Evolutionary conservation across 2,888 invertebrate species (phyloP).

Genomic region (Drepana falcataria): DNA sequence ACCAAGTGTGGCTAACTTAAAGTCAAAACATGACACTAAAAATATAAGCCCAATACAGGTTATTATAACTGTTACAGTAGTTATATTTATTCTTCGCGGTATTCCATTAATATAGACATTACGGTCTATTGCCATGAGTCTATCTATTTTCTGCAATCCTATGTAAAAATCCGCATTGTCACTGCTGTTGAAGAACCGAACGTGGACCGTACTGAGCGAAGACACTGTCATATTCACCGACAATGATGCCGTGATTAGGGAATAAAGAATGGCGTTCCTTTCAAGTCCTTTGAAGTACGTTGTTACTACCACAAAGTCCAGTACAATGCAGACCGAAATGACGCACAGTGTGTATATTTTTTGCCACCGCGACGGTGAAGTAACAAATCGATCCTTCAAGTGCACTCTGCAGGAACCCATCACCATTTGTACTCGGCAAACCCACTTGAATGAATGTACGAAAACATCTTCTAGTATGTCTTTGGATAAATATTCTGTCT

Average conservation of each 20-base stretch:
- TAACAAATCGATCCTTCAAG: slow-evolving; percentile 37
- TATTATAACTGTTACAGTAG: slow-evolving; percentile 18
- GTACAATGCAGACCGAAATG: slow-evolving; percentile 13
- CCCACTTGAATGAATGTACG: slow-evolving; percentile 27
- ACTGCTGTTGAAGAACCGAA: slow-evolving; percentile 40
- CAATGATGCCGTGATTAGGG: slow-evolving; percentile 16
- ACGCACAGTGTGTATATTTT: slow-evolving; percentile 34
- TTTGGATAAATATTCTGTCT: slow-evolving; percentile 39
- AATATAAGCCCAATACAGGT: slow-evolving; percentile 10
- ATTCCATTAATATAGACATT: slow-evolving; percentile 27
- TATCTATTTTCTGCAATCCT: slow-evolving; percentile 48
- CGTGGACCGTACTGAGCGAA: slow-evolving; percentile 31
- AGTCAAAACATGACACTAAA: slow-evolving; percentile 9
- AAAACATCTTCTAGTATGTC: slow-evolving; percentile 46
- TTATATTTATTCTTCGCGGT: slow-evolving; percentile 20
- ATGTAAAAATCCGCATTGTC: slow-evolving; percentile 40
- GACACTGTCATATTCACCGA: slow-evolving; percentile 22
- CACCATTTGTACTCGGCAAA: slow-evolving; percentile 33
- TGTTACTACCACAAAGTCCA: slow-evolving; percentile 11
- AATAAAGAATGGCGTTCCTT: slow-evolving; percentile 14
- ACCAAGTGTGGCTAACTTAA: slow-evolving; percentile 8
- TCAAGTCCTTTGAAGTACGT: slow-evolving; percentile 12
- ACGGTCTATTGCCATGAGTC: slow-evolving; percentile 39
- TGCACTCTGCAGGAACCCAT: slow-evolving; percentile 44
- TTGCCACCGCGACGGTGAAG: slow-evolving; percentile 38